Conservation (phyloP, 2,113 vertebrate species). For the Xerus inauris region DNA sequence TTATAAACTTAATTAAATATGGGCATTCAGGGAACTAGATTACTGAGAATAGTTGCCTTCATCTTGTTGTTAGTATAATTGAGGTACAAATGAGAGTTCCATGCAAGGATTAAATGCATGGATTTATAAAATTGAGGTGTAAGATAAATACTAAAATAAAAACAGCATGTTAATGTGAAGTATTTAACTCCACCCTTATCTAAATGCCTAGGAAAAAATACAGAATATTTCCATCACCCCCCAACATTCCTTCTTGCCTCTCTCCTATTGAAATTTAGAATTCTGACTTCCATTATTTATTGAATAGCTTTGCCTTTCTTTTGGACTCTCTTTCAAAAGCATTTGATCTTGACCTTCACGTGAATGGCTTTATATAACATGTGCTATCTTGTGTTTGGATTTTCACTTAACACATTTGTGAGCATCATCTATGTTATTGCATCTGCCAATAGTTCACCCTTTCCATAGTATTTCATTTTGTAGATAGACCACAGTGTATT, state of each 20-base stretch:
- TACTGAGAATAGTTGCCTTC: not conserved
- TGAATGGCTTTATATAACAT: not conserved
- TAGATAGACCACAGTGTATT: not conserved
- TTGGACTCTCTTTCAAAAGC: not conserved
- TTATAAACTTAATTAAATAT: conserved; percentile 2
- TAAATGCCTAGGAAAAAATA: not conserved
- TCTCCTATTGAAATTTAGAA: not conserved
- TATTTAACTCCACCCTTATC: not conserved
- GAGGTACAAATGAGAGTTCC: not conserved
- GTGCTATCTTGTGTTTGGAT: not conserved
- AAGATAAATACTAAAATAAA: conserved; percentile 24
- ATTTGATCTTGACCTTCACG: not conserved
- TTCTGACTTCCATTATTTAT: not conserved
- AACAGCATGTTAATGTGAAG: not conserved
- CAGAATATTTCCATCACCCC: not conserved
- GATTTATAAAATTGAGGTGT: not conserved
- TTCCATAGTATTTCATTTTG: not conserved
- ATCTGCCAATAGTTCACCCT: not conserved
- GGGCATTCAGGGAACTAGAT: not conserved
- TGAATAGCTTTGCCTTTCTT: not conserved
- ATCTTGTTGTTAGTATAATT: not conserved
- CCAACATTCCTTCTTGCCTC: not conserved
- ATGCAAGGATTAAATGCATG: not conserved
- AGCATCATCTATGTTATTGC: not conserved
- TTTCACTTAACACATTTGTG: not conserved